Percentiles rank a stretch among this genome's conserved stretches.
phyloP scores from a whole-genome alignment of 2,888 invertebrate species.

The Dryomyza anilis region DNA sequence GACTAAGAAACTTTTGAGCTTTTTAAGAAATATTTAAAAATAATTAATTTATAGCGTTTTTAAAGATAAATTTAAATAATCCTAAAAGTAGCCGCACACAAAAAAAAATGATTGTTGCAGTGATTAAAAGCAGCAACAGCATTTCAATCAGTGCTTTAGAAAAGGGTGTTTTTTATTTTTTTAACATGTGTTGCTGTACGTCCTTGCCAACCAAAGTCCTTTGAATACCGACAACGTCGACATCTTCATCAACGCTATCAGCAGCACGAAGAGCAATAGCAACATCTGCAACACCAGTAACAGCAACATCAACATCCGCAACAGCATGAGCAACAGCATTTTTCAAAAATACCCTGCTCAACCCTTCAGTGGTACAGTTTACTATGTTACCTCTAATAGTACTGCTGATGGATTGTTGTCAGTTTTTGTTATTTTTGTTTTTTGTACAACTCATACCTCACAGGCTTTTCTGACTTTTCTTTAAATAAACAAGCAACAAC shows the following conservation, averaged over 20 bases:
- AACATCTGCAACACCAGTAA: background rate
- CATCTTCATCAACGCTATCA: background rate
- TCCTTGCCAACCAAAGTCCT: too few relatives aligned
- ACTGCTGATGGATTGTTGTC: background rate
- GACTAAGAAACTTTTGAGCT: too few relatives aligned
- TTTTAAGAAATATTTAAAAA: too few relatives aligned
- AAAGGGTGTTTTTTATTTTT: too few relatives aligned
- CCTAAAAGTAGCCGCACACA: too few relatives aligned
- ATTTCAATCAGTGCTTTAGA: too few relatives aligned
- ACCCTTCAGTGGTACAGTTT: background rate
- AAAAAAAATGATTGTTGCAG: too few relatives aligned
- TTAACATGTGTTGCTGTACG: too few relatives aligned
- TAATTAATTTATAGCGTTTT: too few relatives aligned
- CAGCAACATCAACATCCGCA: constrained; percentile 8
- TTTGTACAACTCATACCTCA: background rate
- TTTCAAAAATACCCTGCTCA: background rate
- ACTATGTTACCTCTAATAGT: background rate
- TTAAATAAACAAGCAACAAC: constrained; percentile 21
- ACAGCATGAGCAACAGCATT: background rate
- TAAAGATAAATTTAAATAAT: too few relatives aligned
- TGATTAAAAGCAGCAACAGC: too few relatives aligned
- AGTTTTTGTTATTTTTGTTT: background rate
- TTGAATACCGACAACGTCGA: background rate
- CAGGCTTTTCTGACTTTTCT: background rate
- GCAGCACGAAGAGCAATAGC: background rate